Evolutionary conservation across 2,888 invertebrate species (phyloP).

Genomic region (Hydriomena furcata): DNA sequence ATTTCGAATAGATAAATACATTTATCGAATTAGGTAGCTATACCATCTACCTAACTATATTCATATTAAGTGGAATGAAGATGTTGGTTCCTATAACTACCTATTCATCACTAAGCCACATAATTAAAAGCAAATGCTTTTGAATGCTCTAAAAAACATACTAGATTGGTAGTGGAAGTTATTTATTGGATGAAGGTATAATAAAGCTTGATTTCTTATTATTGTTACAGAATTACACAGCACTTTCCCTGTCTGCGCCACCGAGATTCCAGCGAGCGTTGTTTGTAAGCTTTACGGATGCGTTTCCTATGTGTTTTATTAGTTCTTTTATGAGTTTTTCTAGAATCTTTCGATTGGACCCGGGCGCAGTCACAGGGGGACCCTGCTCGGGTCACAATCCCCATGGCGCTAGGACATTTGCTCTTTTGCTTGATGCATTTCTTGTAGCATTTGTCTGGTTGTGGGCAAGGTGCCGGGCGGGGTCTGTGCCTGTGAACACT

Average conservation of each 20-base stretch:
- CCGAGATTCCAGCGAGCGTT: conserved; percentile 54
- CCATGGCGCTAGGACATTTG: conserved; percentile 68
- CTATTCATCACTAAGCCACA: too few species aligned
- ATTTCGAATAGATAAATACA: too few species aligned
- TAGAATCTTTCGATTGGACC: conserved; percentile 54
- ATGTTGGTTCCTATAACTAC: too few species aligned
- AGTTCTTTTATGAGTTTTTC: conserved; percentile 40
- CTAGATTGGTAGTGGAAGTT: not conserved
- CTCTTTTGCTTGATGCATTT: conserved; percentile 55
- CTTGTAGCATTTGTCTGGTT: conserved; percentile 67
- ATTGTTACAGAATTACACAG: conserved; percentile 55
- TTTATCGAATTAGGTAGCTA: too few species aligned
- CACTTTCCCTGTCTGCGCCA: conserved; percentile 52
- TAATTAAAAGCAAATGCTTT: too few species aligned
- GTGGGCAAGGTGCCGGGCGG: conserved; percentile 61
- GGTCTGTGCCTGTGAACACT: conserved; percentile 66
- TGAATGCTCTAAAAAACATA: not conserved
- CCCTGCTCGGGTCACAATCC: conserved; percentile 52
- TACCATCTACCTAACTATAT: too few species aligned
- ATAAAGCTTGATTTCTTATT: not conserved
- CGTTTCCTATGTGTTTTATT: conserved; percentile 56
- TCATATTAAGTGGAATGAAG: too few species aligned
- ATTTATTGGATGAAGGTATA: conserved; percentile 4
- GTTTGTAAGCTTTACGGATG: conserved; percentile 50
- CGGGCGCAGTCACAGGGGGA: conserved; percentile 59